Percentiles rank a stretch among this genome's conserved stretches.
Conservation (phyloP, 2,113 vertebrate genomes). For the Limanda limanda region DNA sequence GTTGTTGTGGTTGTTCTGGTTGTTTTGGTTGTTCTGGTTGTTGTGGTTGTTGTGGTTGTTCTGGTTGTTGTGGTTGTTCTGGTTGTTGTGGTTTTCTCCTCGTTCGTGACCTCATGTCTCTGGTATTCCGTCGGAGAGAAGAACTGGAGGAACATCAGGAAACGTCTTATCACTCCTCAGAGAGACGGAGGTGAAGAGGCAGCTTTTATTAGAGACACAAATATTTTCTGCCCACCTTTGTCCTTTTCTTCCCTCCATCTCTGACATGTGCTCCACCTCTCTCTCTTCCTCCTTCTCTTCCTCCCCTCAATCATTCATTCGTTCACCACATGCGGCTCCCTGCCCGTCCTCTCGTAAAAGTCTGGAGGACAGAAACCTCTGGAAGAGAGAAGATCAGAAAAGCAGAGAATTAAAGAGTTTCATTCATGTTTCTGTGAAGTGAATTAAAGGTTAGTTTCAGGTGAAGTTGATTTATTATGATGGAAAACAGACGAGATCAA, state of each 20-base stretch:
- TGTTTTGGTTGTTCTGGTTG: neutral
- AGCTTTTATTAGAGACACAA: neutral
- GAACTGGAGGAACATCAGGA: neutral
- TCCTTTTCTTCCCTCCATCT: neutral
- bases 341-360: constrained; percentile 33
- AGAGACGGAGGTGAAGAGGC: neutral
- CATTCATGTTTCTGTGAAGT: too few relatives aligned
- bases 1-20: neutral
- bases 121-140: too few relatives aligned
- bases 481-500: too few relatives aligned
- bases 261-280: neutral
- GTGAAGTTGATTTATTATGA: too few relatives aligned
- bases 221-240: neutral
- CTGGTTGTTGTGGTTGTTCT: neutral
- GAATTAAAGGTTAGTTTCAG: too few relatives aligned
- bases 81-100: neutral
- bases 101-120: too few relatives aligned
- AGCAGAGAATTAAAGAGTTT: neutral
- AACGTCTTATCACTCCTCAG: neutral
- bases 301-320: constrained; percentile 28
- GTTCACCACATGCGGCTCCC: constrained; percentile 49
- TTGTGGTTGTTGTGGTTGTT: neutral
- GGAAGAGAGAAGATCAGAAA: neutral
- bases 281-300: neutral
- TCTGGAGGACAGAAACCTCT: constrained; percentile 42